Evolutionary conservation across 1,140 invertebrate genomes (phyloP).

Genomic region (Caenorhabditis briggsae): DNA sequence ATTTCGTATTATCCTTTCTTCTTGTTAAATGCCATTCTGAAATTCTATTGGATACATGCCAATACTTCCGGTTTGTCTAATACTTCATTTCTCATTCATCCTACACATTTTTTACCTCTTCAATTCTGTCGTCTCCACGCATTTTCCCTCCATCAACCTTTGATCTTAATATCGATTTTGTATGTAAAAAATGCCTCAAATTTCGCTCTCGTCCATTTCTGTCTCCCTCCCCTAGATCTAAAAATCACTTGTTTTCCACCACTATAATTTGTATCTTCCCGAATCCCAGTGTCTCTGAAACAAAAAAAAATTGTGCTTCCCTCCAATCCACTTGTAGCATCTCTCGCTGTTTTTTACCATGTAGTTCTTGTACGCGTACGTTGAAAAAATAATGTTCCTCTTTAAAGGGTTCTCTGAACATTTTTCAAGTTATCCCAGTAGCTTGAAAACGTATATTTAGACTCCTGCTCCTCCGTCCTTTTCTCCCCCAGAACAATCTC

Average conservation of each 20-base stretch:
- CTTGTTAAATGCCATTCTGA: neutral
- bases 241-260: neutral
- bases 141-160: neutral
- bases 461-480: neutral
- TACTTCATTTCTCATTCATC: neutral
- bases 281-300: constrained; percentile 3
- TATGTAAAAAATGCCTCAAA: constrained; percentile 19
- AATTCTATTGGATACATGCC: neutral
- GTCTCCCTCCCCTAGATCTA: neutral
- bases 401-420: neutral
- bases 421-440: neutral
- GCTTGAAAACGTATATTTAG: neutral
- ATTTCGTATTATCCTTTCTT: neutral
- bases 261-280: constrained; percentile 2
- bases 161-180: constrained; percentile 25
- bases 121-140: neutral
- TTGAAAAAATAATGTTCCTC: constrained; percentile 15
- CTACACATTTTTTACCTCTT: constrained; percentile 40
- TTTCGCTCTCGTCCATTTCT: neutral
- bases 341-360: constrained; percentile 16
- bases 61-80: constrained; percentile 19
- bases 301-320: neutral
- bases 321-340: constrained; percentile 29
- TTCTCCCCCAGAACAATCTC: neutral
- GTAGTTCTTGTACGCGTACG: constrained; percentile 54